phyloP scores from a whole-genome alignment of 1,140 invertebrate species.

The Heliconius nattereri region DNA sequence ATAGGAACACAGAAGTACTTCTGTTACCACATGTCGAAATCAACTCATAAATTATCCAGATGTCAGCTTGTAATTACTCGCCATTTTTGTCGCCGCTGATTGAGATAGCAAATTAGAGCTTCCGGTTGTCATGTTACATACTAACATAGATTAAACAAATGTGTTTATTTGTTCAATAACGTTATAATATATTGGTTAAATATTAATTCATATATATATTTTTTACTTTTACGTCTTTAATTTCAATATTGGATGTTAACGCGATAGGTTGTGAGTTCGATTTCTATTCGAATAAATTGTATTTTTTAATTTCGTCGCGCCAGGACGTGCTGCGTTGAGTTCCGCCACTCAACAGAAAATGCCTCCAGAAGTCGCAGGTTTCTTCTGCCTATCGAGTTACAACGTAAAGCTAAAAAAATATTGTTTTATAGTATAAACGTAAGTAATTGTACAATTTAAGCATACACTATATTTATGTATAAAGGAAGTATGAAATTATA shows the following conservation, averaged over 20 bases:
- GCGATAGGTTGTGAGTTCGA: too few relatives aligned
- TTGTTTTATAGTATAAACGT: neutral
- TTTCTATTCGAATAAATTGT: too few relatives aligned
- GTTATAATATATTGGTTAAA: neutral
- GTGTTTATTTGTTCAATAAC: neutral
- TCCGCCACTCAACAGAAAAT: too few relatives aligned
- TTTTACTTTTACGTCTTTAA: too few relatives aligned
- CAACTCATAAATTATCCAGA: slow-evolving; percentile 28
- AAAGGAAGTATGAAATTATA: too few relatives aligned
- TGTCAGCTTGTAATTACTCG: slow-evolving; percentile 29
- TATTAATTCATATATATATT: too few relatives aligned
- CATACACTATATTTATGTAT: too few relatives aligned
- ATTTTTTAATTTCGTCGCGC: too few relatives aligned
- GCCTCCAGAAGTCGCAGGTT: too few relatives aligned
- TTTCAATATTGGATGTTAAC: too few relatives aligned
- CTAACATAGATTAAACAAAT: neutral
- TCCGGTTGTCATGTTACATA: slow-evolving; percentile 23
- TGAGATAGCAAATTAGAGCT: slow-evolving; percentile 30
- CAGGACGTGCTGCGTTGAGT: too few relatives aligned
- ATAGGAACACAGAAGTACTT: neutral
- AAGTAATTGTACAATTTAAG: too few relatives aligned
- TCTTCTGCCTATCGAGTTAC: neutral
- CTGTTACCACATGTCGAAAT: neutral
- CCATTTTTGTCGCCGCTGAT: slow-evolving; percentile 33
- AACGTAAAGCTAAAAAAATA: neutral